phyloP scores from a whole-genome alignment of 2,888 invertebrate genomes.

The Platycnemis pennipes region DNA sequence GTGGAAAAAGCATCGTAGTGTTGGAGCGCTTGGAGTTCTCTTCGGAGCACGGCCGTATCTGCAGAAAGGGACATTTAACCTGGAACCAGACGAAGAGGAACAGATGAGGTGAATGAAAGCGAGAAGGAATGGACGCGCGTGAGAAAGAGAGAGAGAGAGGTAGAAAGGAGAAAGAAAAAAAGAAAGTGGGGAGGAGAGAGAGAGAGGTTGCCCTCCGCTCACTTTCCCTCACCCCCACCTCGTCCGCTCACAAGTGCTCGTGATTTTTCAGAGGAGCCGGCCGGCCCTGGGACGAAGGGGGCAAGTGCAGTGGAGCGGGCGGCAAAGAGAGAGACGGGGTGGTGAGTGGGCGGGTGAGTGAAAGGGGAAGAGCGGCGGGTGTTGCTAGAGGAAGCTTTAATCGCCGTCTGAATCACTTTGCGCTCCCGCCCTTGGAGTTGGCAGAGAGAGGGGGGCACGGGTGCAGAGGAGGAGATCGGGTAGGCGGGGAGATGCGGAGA shows the following conservation, averaged over 20 bases:
- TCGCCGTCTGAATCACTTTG: slow-evolving; percentile 18
- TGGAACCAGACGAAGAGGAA: background rate
- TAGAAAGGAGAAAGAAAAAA: slow-evolving; percentile 6
- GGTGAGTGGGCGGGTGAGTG: background rate
- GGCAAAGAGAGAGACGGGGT: background rate
- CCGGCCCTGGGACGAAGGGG: background rate
- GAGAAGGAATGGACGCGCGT: background rate
- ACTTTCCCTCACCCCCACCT: background rate
- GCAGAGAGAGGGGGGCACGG: background rate
- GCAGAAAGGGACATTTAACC: background rate
- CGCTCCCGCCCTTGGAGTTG: background rate
- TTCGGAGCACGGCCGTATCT: background rate
- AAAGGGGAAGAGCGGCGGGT: background rate
- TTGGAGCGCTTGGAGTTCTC: background rate
- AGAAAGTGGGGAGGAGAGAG: too few species aligned
- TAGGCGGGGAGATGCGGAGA: too few species aligned
- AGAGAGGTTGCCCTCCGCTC: slow-evolving; percentile 8
- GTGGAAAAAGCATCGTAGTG: background rate
- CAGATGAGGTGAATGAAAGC: background rate
- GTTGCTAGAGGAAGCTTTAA: slow-evolving; percentile 48
- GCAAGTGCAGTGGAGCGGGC: background rate
- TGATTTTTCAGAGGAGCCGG: slow-evolving; percentile 37
- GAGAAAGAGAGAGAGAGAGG: background rate
- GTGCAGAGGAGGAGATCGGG: background rate
- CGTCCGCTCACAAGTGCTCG: slow-evolving; percentile 29